Base-by-base conservation (phyloP, 2,888 invertebrate species). In the Pristionchus arcanus region DNA sequence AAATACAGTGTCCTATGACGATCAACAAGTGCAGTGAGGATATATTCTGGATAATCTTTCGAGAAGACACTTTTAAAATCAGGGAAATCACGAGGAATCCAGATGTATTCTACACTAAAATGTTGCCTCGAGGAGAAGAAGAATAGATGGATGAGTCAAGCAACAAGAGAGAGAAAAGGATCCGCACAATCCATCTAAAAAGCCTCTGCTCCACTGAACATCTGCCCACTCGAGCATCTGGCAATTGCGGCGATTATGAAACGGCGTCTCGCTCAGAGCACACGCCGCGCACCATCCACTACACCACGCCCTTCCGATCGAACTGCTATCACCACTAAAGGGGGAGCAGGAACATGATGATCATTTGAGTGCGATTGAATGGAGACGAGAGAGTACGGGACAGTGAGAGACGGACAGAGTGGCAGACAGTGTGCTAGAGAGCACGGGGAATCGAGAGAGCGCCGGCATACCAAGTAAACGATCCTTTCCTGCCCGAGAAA, bases 201-300 rank as follows among this genome's bases (percentile, higher is more conserved):
- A 77, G 42, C 25, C 19, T 42, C 77, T 77, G 77, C 77, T 42
- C 37, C n/a, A 77, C 42, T 77, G 77, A 37, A 77, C 42, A 77
- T 77, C 77, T 77, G 77, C 77, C 77, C 13, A 19, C 77, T 42
- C 68, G 15, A n/a, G 42, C 37, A 77, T 77, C 21, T 77, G 77
- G 77, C 21, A 42, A 59, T 25, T 77, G 77, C 77, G 49, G 49
- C 77, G 77, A 77, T 49, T 77, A n/a, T 11, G 77, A 77, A 77
- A 77, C 77, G 77, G 42, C 77, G 42, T 9, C 25, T 19, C 5
- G 21, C 5, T 42, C 21, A 42, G 25, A 21, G 42, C 42, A 42
- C 42, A 34, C 74, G 74, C 34, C 28, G 11, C 42, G 42, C 68
- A n/a, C 68, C 68, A 74, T 21, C 4, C 77, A 49, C 42, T 19